These are phyloP conservation scores for Cylindroiulus punctatus DNA, from an alignment of 2,888 invertebrate genomes.

Conservation along the genomic window DNA sequence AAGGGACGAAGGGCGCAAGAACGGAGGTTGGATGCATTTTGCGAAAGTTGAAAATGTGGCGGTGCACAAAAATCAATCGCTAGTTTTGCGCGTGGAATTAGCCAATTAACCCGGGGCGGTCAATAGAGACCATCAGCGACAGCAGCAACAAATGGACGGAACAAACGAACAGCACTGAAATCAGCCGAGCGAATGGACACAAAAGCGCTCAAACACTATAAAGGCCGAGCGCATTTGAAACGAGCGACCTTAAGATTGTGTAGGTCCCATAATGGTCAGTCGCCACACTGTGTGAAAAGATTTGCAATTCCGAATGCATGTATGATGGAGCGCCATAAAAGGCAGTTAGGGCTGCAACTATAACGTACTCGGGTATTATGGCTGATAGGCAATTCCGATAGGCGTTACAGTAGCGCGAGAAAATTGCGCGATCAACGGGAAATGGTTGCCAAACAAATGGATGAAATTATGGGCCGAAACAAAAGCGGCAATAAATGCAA, in stretches of 20 bases:
- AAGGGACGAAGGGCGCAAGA: too few relatives aligned
- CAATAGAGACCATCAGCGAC: slow-evolving; percentile 44
- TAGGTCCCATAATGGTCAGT: not conserved
- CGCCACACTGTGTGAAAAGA: slow-evolving; percentile 19
- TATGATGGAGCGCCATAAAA: slow-evolving; percentile 36
- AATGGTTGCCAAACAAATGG: slow-evolving; percentile 27
- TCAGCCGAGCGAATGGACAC: slow-evolving; percentile 46
- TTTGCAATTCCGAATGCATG: slow-evolving; percentile 50
- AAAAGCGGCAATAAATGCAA: not conserved
- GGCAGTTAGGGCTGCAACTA: not conserved
- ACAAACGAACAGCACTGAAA: slow-evolving; percentile 48
- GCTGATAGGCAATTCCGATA: slow-evolving; percentile 21
- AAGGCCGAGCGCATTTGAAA: not conserved
- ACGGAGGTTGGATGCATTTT: not conserved
- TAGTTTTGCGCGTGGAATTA: slow-evolving; percentile 17
- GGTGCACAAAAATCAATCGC: slow-evolving; percentile 35
- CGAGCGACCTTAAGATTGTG: not conserved
- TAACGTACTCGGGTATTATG: not conserved
- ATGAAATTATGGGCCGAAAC: slow-evolving; percentile 7
- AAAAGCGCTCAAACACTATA: not conserved
- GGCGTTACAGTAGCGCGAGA: not conserved
- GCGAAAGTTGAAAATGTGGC: not conserved
- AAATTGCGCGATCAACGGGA: slow-evolving; percentile 32
- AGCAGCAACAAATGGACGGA: slow-evolving; percentile 52
- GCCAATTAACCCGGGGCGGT: slow-evolving; percentile 48